Conservation (phyloP, 2,888 invertebrate genomes). For the Agriopis marginaria region DNA sequence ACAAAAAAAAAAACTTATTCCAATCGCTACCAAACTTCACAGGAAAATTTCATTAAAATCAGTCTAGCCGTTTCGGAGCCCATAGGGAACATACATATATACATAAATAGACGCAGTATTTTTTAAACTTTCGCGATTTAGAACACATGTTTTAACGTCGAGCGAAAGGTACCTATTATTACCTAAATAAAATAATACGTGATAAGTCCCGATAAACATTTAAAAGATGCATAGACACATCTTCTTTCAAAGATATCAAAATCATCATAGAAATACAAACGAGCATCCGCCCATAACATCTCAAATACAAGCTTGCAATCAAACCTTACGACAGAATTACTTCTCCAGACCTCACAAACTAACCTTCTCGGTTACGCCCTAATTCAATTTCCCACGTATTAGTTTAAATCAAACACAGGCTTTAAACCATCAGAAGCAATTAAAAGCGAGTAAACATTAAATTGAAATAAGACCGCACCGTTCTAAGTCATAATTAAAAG, state of each 20-base stretch:
- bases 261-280: not conserved
- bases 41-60: no score
- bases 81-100: no score
- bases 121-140: no score
- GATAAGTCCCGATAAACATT: no score
- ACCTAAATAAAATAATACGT: no score
- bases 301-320: conserved; percentile 4
- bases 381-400: conserved; percentile 44
- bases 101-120: not conserved
- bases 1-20: no score
- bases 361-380: conserved; percentile 15
- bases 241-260: not conserved
- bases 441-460: conserved; percentile 57
- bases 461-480: conserved; percentile 50
- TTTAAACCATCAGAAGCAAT: conserved; percentile 46
- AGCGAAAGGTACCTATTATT: no score
- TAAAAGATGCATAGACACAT: no score
- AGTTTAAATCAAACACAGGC: conserved; percentile 37
- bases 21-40: no score
- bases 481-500: conserved; percentile 62
- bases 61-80: no score
- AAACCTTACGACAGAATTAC: not conserved
- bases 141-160: no score
- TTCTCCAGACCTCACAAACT: conserved; percentile 11
- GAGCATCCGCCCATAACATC: not conserved